Evolutionary conservation across 1,140 invertebrate species (phyloP).

Genomic region (Drosophila cardini): DNA sequence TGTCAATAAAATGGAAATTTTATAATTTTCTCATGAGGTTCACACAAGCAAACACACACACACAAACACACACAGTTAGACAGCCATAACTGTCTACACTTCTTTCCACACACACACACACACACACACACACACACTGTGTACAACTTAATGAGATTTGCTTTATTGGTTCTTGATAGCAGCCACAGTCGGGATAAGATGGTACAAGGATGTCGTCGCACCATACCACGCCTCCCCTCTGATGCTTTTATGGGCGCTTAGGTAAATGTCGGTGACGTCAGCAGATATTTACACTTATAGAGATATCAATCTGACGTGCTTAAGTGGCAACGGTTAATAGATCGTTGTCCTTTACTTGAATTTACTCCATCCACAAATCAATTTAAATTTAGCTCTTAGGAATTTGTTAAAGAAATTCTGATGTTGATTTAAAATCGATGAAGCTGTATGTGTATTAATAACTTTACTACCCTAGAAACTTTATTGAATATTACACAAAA

Average conservation of each 20-base stretch:
- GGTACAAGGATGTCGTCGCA: slow-evolving; percentile 8
- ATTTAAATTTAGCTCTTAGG: not conserved
- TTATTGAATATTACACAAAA: too few relatives aligned
- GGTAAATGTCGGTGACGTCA: slow-evolving; percentile 50
- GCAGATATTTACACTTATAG: slow-evolving; percentile 24
- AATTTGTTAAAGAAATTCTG: too few relatives aligned
- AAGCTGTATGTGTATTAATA: not conserved
- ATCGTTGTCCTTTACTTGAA: slow-evolving; percentile 7
- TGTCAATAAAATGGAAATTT: slow-evolving; percentile 83
- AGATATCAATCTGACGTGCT: slow-evolving; percentile 50
- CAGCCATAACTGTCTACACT: slow-evolving; percentile 10
- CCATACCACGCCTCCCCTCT: too few relatives aligned
- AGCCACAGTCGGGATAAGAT: slow-evolving; percentile 10
- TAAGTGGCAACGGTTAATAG: slow-evolving; percentile 35
- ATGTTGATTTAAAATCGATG: too few relatives aligned
- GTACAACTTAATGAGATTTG: slow-evolving; percentile 78
- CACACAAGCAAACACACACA: slow-evolving; percentile 14
- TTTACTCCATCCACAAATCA: not conserved
- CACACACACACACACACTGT: slow-evolving; percentile 25
- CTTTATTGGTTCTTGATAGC: slow-evolving; percentile 77
- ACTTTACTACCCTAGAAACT: not conserved
- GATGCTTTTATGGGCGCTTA: slow-evolving; percentile 54
- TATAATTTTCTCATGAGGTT: slow-evolving; percentile 68
- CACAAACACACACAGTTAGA: not conserved
- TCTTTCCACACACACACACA: not conserved